Evolutionary conservation across 2,797 vertebrate species (phyloP).

Genomic region (Chrosomus eos): DNA sequence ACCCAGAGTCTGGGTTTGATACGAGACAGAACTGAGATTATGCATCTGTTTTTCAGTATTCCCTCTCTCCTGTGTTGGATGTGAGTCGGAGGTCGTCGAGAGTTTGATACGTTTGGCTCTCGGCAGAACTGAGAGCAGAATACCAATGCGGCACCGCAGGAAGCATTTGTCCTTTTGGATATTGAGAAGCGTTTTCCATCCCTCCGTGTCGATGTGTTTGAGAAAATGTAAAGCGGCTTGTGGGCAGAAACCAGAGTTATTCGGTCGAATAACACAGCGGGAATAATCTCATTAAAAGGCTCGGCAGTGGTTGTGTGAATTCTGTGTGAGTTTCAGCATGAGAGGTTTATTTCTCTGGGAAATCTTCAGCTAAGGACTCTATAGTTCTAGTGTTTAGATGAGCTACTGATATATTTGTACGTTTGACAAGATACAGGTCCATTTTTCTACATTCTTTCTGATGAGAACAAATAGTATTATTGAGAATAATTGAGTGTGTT

Average conservation of each 20-base stretch:
- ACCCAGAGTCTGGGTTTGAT: neutral
- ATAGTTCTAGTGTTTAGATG: constrained; percentile 1
- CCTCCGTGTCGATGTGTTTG: neutral
- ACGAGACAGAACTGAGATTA: neutral
- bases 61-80: constrained; percentile 36
- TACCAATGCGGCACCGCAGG: constrained; percentile 74
- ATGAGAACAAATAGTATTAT: too few species aligned
- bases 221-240: constrained; percentile 24
- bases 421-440: neutral
- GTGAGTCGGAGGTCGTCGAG: constrained; percentile 63
- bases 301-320: neutral
- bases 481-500: too few species aligned
- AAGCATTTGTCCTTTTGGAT: constrained; percentile 75
- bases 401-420: neutral
- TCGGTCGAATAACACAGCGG: neutral
- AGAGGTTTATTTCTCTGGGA: constrained; percentile 5
- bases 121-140: constrained; percentile 74
- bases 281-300: neutral
- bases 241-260: neutral
- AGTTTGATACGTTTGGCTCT: constrained; percentile 68
- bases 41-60: neutral
- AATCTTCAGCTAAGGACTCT: neutral
- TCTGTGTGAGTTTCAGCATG: neutral
- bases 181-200: neutral
- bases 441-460: neutral